phyloP scores from a whole-genome alignment of 1,140 invertebrate genomes.

The Hylaeus volcanicus region DNA sequence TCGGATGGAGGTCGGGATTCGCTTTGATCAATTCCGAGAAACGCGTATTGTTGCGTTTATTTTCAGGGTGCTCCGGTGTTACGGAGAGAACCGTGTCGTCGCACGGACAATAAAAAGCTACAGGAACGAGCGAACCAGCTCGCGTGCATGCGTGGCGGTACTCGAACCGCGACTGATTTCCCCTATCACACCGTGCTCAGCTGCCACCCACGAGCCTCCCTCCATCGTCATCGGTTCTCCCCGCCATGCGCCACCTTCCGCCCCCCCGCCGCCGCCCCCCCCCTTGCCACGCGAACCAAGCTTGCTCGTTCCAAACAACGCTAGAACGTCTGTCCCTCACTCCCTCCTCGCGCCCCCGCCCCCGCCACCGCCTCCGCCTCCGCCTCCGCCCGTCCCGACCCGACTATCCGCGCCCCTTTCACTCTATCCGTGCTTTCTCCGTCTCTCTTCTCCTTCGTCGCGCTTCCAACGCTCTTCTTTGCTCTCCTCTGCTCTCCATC shows the following conservation, averaged over 20 bases:
- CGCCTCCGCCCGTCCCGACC: too few relatives aligned
- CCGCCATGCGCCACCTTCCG: too few relatives aligned
- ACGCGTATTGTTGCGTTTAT: slow-evolving; percentile 8
- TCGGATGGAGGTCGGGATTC: neutral
- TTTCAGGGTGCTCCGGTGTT: neutral
- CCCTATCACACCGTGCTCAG: slow-evolving; percentile 67
- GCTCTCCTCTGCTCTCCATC: too few relatives aligned
- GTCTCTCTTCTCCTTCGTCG: slow-evolving; percentile 21
- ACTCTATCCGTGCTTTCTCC: slow-evolving; percentile 33
- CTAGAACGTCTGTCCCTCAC: slow-evolving; percentile 58
- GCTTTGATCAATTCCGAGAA: neutral
- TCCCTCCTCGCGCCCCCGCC: neutral
- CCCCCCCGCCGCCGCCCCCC: slow-evolving; percentile 4
- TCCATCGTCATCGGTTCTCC: slow-evolving; percentile 39
- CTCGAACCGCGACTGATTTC: slow-evolving; percentile 73
- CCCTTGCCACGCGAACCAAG: slow-evolving; percentile 13
- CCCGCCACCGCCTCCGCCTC: too few relatives aligned
- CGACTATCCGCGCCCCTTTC: slow-evolving; percentile 53
- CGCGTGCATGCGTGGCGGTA: slow-evolving; percentile 64
- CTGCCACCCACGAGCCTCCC: slow-evolving; percentile 65
- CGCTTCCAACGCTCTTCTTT: neutral
- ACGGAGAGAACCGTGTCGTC: neutral
- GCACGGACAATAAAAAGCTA: neutral
- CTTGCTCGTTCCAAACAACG: slow-evolving; percentile 57
- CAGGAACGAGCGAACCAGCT: slow-evolving; percentile 32